phyloP scores from a whole-genome alignment of 2,113 vertebrate genomes.

The Thunnus thynnus region DNA sequence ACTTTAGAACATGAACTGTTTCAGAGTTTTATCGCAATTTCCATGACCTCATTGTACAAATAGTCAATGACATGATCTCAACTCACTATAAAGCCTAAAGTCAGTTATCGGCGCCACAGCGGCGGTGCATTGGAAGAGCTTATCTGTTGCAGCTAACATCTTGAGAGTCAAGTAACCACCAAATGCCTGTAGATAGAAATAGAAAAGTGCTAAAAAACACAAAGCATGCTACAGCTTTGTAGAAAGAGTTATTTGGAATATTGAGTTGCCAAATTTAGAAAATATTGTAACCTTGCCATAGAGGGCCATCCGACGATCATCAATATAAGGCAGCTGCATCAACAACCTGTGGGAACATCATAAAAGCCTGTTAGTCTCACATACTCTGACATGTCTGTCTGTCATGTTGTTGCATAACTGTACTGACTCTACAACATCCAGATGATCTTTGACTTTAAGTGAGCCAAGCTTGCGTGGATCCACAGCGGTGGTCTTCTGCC shows the following conservation, averaged over 20 bases:
- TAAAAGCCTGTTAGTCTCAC: slow-evolving; percentile 10
- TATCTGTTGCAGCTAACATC: slow-evolving; percentile 84
- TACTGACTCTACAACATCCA: slow-evolving; percentile 85
- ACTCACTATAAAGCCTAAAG: slow-evolving; percentile 88
- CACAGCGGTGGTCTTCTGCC: slow-evolving; percentile 78
- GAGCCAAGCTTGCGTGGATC: slow-evolving; percentile 82
- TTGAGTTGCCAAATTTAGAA: background rate
- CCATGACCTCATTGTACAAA: background rate
- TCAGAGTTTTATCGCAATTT: background rate
- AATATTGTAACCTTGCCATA: slow-evolving; percentile 85
- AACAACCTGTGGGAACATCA: slow-evolving; percentile 79
- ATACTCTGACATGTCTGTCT: background rate
- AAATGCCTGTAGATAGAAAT: slow-evolving; percentile 79
- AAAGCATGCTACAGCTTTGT: background rate
- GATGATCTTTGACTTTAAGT: slow-evolving; percentile 83
- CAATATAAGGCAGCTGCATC: slow-evolving; percentile 85
- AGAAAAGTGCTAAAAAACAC: slow-evolving; percentile 7
- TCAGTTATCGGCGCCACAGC: slow-evolving; percentile 87
- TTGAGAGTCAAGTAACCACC: slow-evolving; percentile 89
- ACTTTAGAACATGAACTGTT: background rate
- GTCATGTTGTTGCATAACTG: slow-evolving; percentile 11
- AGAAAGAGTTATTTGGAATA: background rate
- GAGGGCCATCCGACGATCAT: slow-evolving; percentile 84
- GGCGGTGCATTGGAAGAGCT: slow-evolving; percentile 84
- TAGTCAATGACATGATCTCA: background rate